phyloP scores from a whole-genome alignment of 2,113 vertebrate species.

The Rutilus rutilus region DNA sequence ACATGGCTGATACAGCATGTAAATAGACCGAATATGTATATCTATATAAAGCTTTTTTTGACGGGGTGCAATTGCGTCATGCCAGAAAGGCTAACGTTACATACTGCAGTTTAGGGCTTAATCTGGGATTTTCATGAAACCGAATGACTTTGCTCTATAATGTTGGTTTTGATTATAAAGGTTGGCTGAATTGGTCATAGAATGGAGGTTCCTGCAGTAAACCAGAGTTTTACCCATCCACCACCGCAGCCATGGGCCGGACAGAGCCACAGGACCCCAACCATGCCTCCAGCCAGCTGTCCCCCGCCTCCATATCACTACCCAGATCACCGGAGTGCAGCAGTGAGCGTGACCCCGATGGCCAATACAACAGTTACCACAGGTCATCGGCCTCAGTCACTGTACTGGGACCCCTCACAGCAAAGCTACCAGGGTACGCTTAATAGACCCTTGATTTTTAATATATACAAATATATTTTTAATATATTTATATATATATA shows the following conservation, averaged over 20 bases:
- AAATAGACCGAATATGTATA: background rate
- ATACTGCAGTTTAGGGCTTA: background rate
- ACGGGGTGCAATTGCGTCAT: background rate
- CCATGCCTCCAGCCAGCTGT: slow-evolving; percentile 16
- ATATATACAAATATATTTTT: no score
- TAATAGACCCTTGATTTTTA: background rate
- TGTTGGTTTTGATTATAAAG: background rate
- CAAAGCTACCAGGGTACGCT: slow-evolving; percentile 28
- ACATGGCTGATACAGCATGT: background rate
- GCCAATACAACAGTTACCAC: background rate
- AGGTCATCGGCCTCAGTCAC: background rate
- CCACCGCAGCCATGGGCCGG: slow-evolving; percentile 59
- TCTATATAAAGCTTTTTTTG: background rate
- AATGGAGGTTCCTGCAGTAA: slow-evolving; percentile 68
- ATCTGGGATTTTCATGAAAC: background rate
- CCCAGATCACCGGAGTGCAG: slow-evolving; percentile 30
- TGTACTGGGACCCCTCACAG: slow-evolving; percentile 26
- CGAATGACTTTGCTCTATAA: background rate
- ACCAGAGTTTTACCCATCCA: slow-evolving; percentile 59
- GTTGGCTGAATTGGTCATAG: slow-evolving; percentile 36
- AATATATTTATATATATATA: no score
- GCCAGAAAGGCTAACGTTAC: background rate
- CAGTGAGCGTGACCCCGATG: slow-evolving; percentile 8
- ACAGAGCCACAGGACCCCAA: slow-evolving; percentile 61
- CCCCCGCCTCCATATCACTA: slow-evolving; percentile 8